Evolutionary conservation across 2,888 invertebrate species (phyloP), one percentile per base, ranked within the genome.

Genomic region (Drosophila barbarae): DNA sequence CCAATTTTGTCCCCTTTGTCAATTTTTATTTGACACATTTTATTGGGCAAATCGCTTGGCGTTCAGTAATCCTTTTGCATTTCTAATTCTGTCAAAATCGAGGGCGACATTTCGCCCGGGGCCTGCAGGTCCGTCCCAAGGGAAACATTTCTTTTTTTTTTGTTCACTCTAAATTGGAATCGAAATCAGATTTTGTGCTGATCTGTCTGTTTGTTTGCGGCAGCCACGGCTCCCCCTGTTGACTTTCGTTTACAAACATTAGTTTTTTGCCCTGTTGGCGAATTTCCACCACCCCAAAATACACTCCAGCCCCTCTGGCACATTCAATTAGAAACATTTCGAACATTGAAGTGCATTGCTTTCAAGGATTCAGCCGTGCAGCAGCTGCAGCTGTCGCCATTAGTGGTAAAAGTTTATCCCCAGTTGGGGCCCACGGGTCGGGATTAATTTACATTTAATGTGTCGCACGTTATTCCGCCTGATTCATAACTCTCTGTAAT

Each of bases 1-100:
- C 63, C 64, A 69, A 67, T 69, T 58, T 32, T 5, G 30, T 13
- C 66, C 52, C 68, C 35, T 70, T 69, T 73, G 71, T 64, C 70
- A 71, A 70, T 73, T 73, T 78, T 81, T 73, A 75, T 83, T 73
- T 76, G 78, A 76, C 79, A 81, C 65, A 75, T 84, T 81, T 81
- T 69, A 74, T 80, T 73, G 71, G 56, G 52, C 53, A 71, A 84
- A 81, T 71, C 68, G 73, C 51, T 71, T 64, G 61, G 58, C 54
- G 21, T 32, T 46, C 51, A 42, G 58, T 67, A 70, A 74, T 77
- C 80, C 74, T 60, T 72, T 72, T 72, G 60, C 72, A 74, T 74
- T 73, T 58, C 52, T 50, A 80, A 69, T 72, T 77, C 60, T 54
- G 64, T 68, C 64, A 71, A 47, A 72, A 54, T 51, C 38, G 60